Evolutionary conservation across 64 coral and sea anemone genomes (phyloP).

Genomic region (Orbicella faveolata): DNA sequence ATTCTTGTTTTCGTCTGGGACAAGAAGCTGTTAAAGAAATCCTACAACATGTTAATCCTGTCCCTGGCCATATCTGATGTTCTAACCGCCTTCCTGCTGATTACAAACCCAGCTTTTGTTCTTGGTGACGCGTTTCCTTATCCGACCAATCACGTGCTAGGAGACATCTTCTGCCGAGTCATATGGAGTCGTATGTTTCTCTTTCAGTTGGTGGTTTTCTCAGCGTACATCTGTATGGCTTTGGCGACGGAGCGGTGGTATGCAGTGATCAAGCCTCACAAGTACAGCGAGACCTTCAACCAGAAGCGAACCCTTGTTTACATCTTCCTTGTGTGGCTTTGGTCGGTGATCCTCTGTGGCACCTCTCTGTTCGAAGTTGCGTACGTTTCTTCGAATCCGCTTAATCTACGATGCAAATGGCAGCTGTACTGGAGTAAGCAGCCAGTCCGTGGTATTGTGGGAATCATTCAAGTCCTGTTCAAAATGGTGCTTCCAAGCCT

Average conservation of each 20-base stretch:
- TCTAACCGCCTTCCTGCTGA: background rate
- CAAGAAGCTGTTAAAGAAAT: slow-evolving; percentile 3
- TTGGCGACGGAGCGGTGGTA: slow-evolving; percentile 11
- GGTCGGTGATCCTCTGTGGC: background rate
- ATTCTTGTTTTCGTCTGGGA: background rate
- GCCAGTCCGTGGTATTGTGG: background rate
- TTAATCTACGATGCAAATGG: background rate
- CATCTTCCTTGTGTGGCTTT: background rate
- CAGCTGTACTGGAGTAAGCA: background rate
- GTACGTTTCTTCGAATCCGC: background rate
- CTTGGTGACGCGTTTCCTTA: background rate
- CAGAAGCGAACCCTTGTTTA: background rate
- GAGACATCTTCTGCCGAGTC: slow-evolving; percentile 9
- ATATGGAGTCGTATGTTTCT: slow-evolving; percentile 7
- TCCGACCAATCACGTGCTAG: background rate
- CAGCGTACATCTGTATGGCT: background rate
- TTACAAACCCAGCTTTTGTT: background rate
- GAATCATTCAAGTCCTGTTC: background rate
- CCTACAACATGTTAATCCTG: background rate
- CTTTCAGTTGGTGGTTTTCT: slow-evolving; percentile 11
- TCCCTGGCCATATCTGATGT: slow-evolving; percentile 1
- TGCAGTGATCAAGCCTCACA: background rate
- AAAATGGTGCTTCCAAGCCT: slow-evolving; percentile 5
- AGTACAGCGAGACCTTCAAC: background rate
- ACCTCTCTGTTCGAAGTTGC: background rate